Evolutionary conservation across 1,140 invertebrate genomes (phyloP).

Genomic region (Laodelphax striatellus): DNA sequence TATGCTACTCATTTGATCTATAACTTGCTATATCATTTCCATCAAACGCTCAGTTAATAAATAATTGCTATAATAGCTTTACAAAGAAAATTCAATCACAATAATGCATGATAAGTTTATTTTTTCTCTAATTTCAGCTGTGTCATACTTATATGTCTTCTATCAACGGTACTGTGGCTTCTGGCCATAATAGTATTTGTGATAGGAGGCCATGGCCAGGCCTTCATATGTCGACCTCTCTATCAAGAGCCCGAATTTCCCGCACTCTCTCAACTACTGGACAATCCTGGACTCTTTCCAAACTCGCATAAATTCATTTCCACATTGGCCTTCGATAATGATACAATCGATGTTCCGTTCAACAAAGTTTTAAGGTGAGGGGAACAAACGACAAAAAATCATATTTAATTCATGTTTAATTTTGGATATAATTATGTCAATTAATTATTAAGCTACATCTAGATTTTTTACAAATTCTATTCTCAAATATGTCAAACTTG

Average conservation of each 20-base stretch:
- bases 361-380: constrained; percentile 28
- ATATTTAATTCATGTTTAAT: no score
- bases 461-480: no score
- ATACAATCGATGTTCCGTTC: constrained; percentile 24
- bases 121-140: constrained; percentile 3
- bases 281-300: constrained; percentile 44
- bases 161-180: constrained; percentile 22
- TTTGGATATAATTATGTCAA: no score
- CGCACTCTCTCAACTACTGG: constrained; percentile 43
- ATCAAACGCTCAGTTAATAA: no score
- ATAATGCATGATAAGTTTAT: no score
- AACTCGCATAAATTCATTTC: constrained; percentile 37
- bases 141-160: constrained; percentile 15
- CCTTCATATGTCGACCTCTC: constrained; percentile 47
- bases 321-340: constrained; percentile 29
- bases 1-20: no score
- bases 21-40: no score
- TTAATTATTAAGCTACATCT: no score
- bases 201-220: constrained; percentile 26
- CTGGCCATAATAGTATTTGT: constrained; percentile 20
- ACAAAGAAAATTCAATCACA: no score
- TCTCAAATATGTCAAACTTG: no score
- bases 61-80: no score
- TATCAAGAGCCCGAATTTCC: constrained; percentile 44
- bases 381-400: no score